Conservation (phyloP, 64 coral and sea anemone species). For the Platygyra sinensis region DNA sequence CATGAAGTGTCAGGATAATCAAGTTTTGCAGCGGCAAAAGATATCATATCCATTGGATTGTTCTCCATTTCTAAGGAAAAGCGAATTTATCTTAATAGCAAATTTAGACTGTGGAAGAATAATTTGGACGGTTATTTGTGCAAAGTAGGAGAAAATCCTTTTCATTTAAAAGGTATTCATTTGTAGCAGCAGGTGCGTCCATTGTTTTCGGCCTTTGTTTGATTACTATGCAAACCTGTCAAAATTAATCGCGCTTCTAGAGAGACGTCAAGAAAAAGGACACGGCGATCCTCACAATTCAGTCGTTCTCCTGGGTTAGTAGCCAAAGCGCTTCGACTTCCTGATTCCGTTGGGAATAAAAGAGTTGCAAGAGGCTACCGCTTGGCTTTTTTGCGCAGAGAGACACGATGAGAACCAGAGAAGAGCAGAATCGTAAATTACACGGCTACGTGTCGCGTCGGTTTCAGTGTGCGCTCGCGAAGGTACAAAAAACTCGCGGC, state of each 20-base stretch:
- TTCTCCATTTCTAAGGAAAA: neutral
- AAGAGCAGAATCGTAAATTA: neutral
- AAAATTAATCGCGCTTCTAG: slow-evolving; percentile 3
- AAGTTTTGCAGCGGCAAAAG: neutral
- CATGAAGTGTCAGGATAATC: too few species aligned
- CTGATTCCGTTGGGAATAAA: slow-evolving; percentile 18
- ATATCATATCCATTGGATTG: neutral
- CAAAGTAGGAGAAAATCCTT: neutral
- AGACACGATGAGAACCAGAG: slow-evolving; percentile 16
- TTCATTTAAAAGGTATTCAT: slow-evolving; percentile 5
- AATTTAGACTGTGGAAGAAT: neutral
- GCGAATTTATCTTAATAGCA: neutral
- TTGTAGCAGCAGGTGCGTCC: slow-evolving; percentile 7
- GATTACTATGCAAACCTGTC: slow-evolving; percentile 47
- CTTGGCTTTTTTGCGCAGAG: neutral
- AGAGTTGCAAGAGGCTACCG: neutral
- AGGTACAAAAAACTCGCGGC: slow-evolving; percentile 21
- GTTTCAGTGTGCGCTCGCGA: slow-evolving; percentile 20
- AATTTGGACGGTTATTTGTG: neutral
- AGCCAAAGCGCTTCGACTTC: neutral
- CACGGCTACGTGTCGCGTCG: slow-evolving; percentile 12
- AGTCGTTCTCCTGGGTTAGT: neutral
- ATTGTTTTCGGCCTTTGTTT: slow-evolving; percentile 17
- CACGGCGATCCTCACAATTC: neutral
- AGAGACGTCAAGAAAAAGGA: neutral